Percentiles rank a stretch among this genome's conserved stretches.
Conservation (phyloP, 2,888 invertebrate genomes). For the Brenthis ino region DNA sequence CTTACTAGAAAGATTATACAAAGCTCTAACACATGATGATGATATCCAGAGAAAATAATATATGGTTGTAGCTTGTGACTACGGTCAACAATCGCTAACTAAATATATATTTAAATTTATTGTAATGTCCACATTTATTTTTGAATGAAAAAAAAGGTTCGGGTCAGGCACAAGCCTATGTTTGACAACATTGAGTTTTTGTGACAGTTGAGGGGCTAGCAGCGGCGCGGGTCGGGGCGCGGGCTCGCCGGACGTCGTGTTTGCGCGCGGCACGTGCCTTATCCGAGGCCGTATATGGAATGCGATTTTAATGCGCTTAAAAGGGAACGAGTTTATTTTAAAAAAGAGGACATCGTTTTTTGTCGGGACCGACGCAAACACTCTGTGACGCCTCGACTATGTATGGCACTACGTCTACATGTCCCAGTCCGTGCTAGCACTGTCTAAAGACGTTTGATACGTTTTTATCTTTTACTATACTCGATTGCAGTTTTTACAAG, state of each 20-base stretch:
- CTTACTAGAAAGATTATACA: too few species aligned
- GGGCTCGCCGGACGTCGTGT: constrained; percentile 43
- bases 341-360: constrained; percentile 59
- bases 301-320: constrained; percentile 72
- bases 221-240: constrained; percentile 7
- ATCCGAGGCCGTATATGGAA: constrained; percentile 73
- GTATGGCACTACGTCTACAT: constrained; percentile 7
- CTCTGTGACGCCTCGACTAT: constrained; percentile 6
- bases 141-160: constrained; percentile 15
- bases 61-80: too few species aligned
- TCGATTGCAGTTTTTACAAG: too few species aligned
- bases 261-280: constrained; percentile 70
- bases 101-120: constrained; percentile 4
- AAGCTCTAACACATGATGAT: too few species aligned
- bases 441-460: background rate
- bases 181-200: constrained; percentile 34
- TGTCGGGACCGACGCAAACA: constrained; percentile 50
- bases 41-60: too few species aligned
- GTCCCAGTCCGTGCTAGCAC: too few species aligned
- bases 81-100: constrained; percentile 1
- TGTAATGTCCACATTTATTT: constrained; percentile 20
- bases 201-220: constrained; percentile 10
- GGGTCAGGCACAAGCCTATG: constrained; percentile 25
- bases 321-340: constrained; percentile 64
- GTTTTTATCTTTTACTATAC: background rate